phyloP scores from a whole-genome alignment of 2,113 vertebrate genomes.

The Grammomys dolichurus region DNA sequence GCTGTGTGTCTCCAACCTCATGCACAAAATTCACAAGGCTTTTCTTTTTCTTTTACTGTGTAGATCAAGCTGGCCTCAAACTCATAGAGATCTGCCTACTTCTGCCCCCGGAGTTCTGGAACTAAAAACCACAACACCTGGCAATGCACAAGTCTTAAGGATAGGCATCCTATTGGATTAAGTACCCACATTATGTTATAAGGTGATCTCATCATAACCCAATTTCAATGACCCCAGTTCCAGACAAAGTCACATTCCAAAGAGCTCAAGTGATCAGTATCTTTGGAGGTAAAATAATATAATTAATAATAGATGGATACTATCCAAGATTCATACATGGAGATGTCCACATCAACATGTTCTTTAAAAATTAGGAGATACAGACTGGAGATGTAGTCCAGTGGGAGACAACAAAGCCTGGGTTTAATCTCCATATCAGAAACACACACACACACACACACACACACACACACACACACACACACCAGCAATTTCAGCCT shows the following conservation, averaged over 20 bases:
- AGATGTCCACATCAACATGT: background rate
- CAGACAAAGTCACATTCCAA: slow-evolving; percentile 28
- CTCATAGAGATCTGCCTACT: background rate
- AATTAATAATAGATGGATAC: slow-evolving; percentile 9
- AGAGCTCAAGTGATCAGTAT: background rate
- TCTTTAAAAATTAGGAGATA: slow-evolving; percentile 56
- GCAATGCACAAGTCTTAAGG: background rate
- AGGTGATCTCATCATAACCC: slow-evolving; percentile 22
- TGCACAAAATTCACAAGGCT: no score
- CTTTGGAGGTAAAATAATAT: slow-evolving; percentile 8
- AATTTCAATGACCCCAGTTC: background rate
- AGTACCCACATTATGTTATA: background rate
- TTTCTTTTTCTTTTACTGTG: background rate
- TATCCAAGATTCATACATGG: background rate
- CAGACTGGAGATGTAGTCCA: background rate
- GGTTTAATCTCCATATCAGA: background rate
- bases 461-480: background rate
- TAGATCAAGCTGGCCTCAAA: background rate
- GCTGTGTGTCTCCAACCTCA: background rate
- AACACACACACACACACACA: background rate
- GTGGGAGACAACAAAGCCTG: background rate
- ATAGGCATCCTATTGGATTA: background rate
- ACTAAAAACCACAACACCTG: background rate
- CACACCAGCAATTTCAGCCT: background rate
- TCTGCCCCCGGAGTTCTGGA: background rate